phyloP scores from a whole-genome alignment of 2,113 vertebrate genomes.

The Aptenodytes forsteri region DNA sequence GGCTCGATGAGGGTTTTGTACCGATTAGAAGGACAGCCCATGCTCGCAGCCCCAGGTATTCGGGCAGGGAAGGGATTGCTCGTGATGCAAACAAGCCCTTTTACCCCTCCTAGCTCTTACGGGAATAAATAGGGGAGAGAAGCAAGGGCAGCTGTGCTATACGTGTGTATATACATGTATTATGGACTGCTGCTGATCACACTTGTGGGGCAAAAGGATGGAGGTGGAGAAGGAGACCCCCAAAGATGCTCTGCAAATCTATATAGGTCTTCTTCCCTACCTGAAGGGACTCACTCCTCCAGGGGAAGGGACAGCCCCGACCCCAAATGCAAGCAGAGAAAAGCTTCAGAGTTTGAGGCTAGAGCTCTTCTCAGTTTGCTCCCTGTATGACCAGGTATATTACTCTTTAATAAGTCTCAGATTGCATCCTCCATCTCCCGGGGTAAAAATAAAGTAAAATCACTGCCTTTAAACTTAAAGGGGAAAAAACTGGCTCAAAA shows the following conservation, averaged over 20 bases:
- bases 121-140: not conserved
- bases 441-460: not conserved
- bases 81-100: not conserved
- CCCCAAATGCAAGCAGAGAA: not conserved
- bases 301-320: not conserved
- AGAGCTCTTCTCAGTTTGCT: not conserved
- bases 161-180: fast-evolving
- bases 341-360: not conserved
- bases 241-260: not conserved
- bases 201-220: not conserved
- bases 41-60: not conserved
- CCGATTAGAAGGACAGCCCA: not conserved
- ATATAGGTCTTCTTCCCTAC: not conserved
- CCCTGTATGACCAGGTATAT: not conserved
- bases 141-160: fast-evolving
- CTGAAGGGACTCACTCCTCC: not conserved
- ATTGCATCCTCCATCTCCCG: not conserved
- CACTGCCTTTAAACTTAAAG: not conserved
- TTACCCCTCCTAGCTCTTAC: not conserved
- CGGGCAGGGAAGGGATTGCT: not conserved
- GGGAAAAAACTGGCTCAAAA: not conserved
- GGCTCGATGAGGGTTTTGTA: not conserved
- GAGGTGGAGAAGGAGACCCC: not conserved
- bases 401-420: not conserved
- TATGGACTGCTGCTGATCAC: not conserved